These are phyloP conservation scores for Xyliphius kryptos DNA, from an alignment of 2,113 vertebrate genomes.

Conservation along the genomic window DNA sequence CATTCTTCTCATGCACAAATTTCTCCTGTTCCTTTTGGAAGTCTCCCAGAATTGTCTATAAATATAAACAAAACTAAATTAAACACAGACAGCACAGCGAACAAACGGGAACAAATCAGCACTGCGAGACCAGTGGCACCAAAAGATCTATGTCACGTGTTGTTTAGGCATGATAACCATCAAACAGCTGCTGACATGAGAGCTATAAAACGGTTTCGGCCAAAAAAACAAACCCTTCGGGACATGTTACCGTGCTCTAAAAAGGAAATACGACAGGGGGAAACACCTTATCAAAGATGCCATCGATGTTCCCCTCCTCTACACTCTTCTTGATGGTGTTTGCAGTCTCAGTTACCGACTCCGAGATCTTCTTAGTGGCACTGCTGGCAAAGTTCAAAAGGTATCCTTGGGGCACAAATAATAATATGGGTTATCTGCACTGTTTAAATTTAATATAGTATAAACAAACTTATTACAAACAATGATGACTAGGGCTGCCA, in stretches of 20 bases:
- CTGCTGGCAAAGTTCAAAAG: conserved; percentile 85
- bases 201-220: no score
- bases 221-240: no score
- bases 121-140: no score
- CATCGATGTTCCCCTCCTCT: conserved; percentile 92
- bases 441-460: no score
- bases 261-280: neutral
- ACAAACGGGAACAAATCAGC: neutral
- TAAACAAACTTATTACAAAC: no score
- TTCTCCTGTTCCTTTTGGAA: conserved; percentile 97
- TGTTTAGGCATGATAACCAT: no score
- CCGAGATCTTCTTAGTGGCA: conserved; percentile 89
- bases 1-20: conserved; percentile 91
- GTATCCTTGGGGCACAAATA: conserved; percentile 65
- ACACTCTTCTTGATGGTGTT: conserved; percentile 93
- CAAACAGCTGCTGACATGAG: no score
- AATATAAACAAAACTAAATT: neutral
- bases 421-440: conserved; percentile 3
- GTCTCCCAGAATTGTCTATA: conserved; percentile 90
- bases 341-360: conserved; percentile 85
- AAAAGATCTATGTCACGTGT: no score
- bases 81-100: neutral
- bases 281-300: conserved; percentile 89
- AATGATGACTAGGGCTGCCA: no score
- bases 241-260: neutral